phyloP scores from a whole-genome alignment of 2,113 vertebrate species.

The Heptranchias perlo region DNA sequence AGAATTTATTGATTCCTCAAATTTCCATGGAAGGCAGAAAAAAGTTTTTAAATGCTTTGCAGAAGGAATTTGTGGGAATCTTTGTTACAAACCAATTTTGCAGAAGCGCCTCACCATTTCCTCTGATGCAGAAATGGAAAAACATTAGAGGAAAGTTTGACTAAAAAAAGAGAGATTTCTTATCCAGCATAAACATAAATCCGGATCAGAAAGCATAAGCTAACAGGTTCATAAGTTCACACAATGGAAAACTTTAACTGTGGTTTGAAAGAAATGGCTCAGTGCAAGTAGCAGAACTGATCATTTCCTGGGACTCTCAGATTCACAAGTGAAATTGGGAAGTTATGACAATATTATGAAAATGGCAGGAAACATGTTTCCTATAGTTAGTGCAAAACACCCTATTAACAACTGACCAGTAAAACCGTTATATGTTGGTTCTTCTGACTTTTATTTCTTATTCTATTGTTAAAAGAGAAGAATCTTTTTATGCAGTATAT shows the following conservation, averaged over 20 bases:
- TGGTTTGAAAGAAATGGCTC: constrained; percentile 29
- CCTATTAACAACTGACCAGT: neutral
- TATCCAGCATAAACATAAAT: constrained; percentile 40
- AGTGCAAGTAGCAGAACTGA: constrained; percentile 31
- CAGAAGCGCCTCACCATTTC: neutral
- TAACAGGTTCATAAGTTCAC: constrained; percentile 16
- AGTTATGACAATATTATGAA: neutral
- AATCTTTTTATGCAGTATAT: neutral
- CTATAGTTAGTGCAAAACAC: neutral
- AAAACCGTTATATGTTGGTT: neutral
- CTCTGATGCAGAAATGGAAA: neutral
- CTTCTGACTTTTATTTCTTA: constrained; percentile 4
- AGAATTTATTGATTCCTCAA: neutral
- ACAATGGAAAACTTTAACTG: neutral
- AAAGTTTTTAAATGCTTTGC: neutral
- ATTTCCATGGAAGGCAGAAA: neutral
- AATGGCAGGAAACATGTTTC: neutral
- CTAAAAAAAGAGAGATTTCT: constrained; percentile 36
- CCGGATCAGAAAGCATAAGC: neutral
- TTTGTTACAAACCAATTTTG: neutral
- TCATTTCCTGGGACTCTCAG: constrained; percentile 37
- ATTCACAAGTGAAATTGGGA: constrained; percentile 10
- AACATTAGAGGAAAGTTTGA: constrained; percentile 17
- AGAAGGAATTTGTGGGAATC: neutral
- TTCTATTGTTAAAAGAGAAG: constrained; percentile 15